Evolutionary conservation across 2,797 vertebrate species (phyloP), one percentile per base, ranked within the genome.

Genomic region (Alauda arvensis): DNA sequence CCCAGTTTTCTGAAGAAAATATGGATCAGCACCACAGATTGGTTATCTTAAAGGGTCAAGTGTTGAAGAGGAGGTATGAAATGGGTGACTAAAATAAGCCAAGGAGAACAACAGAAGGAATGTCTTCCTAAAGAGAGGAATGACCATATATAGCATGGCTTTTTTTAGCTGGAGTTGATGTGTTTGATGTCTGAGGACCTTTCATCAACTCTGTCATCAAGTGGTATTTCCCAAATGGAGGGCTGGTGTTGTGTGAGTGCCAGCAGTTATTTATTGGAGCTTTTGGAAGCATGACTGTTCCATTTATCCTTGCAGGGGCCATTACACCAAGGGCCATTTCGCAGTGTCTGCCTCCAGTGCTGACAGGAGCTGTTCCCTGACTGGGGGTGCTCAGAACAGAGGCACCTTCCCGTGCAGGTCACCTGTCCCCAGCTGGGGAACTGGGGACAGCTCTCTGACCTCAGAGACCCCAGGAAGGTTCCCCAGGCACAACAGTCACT

Each of bases 61-160:
- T 91, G 93, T 69, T 95, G 93, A 89, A 92, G 93, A 90, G 94
- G 94, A 87, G 93, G 91, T 94, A 94, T 82, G 94, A 95, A 95
- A 79, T 1, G 84, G 87, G 77, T 65, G 83, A 91, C 93, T 87
- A 94, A 94, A 94, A 92, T 93, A 94, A 94, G 81, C 16, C 3
- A 86, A 75, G 48, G 65, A 87, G 88, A 93, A 93, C 87, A 94
- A 91, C 90, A 95, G 90, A 94, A 93, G 93, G 88, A 79, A 89
- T 29, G 66, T 52, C 63, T 93, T 90, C 68, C 77, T 48, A 40
- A 92, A 90, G 75, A 77, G 29, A 91, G 51, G 51, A 89, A 79
- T 94, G 83, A 83, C 80, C 94, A 65, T 93, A 93, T 88, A 87
- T 91, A 94, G 93, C 75, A 77, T 12, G 68, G 20, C 52, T 70